Percentiles rank a stretch among this genome's conserved stretches.
These are phyloP conservation scores for Uloborus plumipes DNA, from an alignment of 2,888 invertebrate genomes.

Conservation along the genomic window DNA sequence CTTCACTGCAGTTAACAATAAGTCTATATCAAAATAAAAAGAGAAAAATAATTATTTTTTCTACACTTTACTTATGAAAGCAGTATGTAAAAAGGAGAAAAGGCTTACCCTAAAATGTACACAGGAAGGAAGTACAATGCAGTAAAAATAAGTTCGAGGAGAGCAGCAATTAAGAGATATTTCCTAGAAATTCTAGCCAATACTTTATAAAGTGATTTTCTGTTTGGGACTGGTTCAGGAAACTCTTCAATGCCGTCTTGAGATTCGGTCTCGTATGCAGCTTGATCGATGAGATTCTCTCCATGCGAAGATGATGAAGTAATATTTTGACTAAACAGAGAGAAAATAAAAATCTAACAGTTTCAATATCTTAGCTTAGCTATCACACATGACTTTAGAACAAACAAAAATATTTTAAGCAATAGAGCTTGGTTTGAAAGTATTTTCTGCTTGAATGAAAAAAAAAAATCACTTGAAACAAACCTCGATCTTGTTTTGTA, in stretches of 20 bases:
- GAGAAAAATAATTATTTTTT: background rate
- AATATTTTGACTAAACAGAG: too few species aligned
- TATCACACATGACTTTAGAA: too few species aligned
- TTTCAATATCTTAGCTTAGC: too few species aligned
- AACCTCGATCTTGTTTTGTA: background rate
- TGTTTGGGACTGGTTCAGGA: slow-evolving; percentile 10
- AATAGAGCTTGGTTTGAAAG: too few species aligned
- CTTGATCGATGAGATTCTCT: slow-evolving; percentile 15
- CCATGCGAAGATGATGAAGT: background rate
- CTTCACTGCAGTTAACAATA: slow-evolving; percentile 19
- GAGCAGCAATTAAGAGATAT: slow-evolving; percentile 30
- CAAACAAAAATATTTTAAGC: too few species aligned
- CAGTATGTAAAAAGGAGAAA: background rate
- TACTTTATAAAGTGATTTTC: slow-evolving; percentile 25
- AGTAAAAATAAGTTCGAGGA: slow-evolving; percentile 34
- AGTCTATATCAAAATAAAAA: slow-evolving; percentile 14
- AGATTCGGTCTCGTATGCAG: slow-evolving; percentile 6
- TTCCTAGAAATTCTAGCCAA: slow-evolving; percentile 30
- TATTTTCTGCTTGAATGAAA: too few species aligned
- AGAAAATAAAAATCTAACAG: too few species aligned
- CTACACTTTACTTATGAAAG: background rate
- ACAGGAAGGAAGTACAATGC: slow-evolving; percentile 32
- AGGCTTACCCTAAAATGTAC: slow-evolving; percentile 38
- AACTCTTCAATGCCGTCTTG: background rate
- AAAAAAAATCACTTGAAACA: too few species aligned